These are phyloP conservation scores for Tinamus guttatus DNA, from an alignment of 2,113 vertebrate species.

Conservation along the genomic window DNA sequence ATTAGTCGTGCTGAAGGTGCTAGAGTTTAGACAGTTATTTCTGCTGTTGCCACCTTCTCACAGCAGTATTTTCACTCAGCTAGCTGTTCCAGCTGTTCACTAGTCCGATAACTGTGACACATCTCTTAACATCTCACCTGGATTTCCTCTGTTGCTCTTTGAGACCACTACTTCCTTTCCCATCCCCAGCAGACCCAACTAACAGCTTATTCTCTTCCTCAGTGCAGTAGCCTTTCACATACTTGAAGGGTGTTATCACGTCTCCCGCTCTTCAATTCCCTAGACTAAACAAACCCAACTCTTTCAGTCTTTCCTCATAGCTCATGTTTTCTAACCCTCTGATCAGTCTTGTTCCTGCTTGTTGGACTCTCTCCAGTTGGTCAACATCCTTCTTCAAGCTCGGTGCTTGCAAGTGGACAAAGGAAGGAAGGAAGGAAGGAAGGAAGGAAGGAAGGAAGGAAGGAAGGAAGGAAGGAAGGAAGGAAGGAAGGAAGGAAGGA, in stretches of 20 bases:
- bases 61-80: neutral
- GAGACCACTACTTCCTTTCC: neutral
- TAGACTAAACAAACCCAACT: conserved; percentile 52
- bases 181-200: neutral
- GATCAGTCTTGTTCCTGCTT: neutral
- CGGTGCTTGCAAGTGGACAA: neutral
- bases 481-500: neutral
- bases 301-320: conserved; percentile 33
- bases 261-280: neutral
- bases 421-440: neutral
- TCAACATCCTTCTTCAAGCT: neutral
- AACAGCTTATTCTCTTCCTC: neutral
- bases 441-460: too few species aligned
- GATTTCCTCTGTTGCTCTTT: neutral
- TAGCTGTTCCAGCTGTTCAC: neutral
- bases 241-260: neutral
- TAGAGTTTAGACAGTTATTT: neutral
- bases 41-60: neutral
- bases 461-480: neutral
- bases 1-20: neutral
- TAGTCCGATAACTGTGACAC: neutral
- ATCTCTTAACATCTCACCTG: neutral
- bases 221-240: neutral
- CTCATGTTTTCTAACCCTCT: conserved; percentile 9
- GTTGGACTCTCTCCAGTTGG: conserved; percentile 34